Percentiles rank a stretch among this genome's conserved stretches.
These are phyloP conservation scores for Leptopterna dolabrata DNA, from an alignment of 2,888 invertebrate species.

Conservation along the genomic window DNA sequence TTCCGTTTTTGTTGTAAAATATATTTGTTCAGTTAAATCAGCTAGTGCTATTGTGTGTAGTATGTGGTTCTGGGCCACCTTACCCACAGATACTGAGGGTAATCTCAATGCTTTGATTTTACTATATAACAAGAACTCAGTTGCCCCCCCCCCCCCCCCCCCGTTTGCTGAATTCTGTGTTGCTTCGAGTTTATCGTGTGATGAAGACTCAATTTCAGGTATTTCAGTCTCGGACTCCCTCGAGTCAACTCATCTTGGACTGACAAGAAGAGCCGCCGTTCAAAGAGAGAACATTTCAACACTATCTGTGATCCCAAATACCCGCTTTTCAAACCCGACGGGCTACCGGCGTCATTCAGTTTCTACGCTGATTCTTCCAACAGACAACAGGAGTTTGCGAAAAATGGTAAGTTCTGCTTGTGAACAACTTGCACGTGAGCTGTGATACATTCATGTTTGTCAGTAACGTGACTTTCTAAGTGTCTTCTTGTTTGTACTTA, in stretches of 20 bases:
- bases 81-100: no score
- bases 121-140: no score
- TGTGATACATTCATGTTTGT: no score
- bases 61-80: no score
- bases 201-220: conserved; percentile 67
- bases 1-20: no score
- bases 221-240: conserved; percentile 69
- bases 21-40: no score
- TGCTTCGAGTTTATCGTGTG: conserved; percentile 8
- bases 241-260: conserved; percentile 65
- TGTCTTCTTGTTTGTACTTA: not conserved
- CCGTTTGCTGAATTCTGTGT: no score
- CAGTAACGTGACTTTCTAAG: not conserved
- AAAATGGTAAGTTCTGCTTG: conserved; percentile 64
- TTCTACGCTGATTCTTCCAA: conserved; percentile 78
- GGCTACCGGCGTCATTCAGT: conserved; percentile 78
- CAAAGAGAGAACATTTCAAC: conserved; percentile 70
- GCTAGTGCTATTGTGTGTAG: no score
- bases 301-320: conserved; percentile 84
- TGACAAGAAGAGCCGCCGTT: conserved; percentile 56
- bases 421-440: not conserved
- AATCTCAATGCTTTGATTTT: no score
- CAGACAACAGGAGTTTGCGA: conserved; percentile 70
- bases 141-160: no score
- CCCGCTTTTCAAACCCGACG: conserved; percentile 81